Base-by-base conservation (phyloP, 2,797 vertebrate species). In the Podarcis lilfordi region DNA sequence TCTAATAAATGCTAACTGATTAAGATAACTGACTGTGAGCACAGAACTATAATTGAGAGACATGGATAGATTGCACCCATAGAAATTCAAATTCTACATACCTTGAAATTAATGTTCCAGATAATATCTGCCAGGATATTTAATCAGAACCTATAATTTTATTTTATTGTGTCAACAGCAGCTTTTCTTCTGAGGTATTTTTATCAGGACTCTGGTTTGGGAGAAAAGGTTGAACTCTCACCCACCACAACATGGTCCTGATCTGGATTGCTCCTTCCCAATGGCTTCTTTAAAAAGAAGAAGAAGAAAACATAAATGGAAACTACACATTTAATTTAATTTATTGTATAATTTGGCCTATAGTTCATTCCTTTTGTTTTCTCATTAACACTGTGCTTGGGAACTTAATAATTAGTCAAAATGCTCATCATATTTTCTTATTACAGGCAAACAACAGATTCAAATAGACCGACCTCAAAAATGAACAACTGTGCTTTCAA, bases 1-100 rank as follows among this genome's bases (percentile, higher is more conserved):
- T 89, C 59, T 93, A 92, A 92, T 87, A 9, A 88, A 75, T 89
- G 68, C 90, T 91, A 90, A 3, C 37, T 71, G 25, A 55, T 80
- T 87, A 64, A 72, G 74, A 80, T 68, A 82, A 27, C 21, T 59
- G 86, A 55, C 68, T 32, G 23, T 50, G 8, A 80, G 23, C 23
- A 55, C 23, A 68, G 74, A 83, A n/a, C 37, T 50, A 23, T 82
- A 66, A 77, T 55, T 88, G 59, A 35, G 15, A 68, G 32, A 9
- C 40, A 87, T 40, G 15, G 35, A 13, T 27, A 82, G 78, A 43
- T 8, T 66, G n/a, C 21, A 45, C 13, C 8, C n/a, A 32, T 35
- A 13, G 55, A 29, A 35, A 10, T 80, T 72, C 80, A 76, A 76
- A 76, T 75, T 75, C 80, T 66, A 15, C 29, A 43, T n/a, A 40